Evolutionary conservation across 2,113 vertebrate species (phyloP).

Genomic region (Archocentrus centrarchus): DNA sequence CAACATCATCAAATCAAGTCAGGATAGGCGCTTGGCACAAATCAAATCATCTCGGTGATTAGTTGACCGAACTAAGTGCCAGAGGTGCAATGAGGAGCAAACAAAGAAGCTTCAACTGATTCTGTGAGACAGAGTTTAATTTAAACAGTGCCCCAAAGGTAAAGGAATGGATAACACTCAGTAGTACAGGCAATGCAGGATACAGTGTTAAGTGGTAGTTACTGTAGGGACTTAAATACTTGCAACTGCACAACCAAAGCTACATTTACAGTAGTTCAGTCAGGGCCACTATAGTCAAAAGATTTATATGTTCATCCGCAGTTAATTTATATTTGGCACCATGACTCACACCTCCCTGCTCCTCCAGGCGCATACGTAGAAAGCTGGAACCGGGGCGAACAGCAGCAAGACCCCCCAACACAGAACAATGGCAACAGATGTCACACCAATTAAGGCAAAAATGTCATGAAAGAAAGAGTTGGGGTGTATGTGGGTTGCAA

Average conservation of each 20-base stretch:
- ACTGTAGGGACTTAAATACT: not conserved
- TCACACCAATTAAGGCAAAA: not conserved
- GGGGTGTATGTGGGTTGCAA: not conserved
- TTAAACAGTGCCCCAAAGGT: conserved; percentile 1
- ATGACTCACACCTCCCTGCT: not conserved
- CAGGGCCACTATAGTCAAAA: not conserved
- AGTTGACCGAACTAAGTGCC: conserved; percentile 21
- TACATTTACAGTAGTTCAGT: not conserved
- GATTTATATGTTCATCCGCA: not conserved
- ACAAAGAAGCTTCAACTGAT: conserved; percentile 26
- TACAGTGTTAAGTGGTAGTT: not conserved
- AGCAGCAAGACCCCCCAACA: not conserved
- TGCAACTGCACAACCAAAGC: not conserved
- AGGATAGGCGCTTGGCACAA: conserved; percentile 19
- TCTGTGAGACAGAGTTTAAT: not conserved
- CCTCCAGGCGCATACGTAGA: not conserved
- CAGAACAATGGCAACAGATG: not conserved
- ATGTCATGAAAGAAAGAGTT: not conserved
- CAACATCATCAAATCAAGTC: conserved; percentile 31
- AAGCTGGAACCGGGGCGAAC: not conserved
- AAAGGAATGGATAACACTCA: not conserved
- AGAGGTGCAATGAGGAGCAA: conserved; percentile 15
- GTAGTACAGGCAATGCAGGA: not conserved
- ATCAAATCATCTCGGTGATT: conserved; percentile 40
- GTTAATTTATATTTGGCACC: not conserved